Conservation (phyloP, 2,797 vertebrate species). For the Tympanoctomys barrerae region DNA sequence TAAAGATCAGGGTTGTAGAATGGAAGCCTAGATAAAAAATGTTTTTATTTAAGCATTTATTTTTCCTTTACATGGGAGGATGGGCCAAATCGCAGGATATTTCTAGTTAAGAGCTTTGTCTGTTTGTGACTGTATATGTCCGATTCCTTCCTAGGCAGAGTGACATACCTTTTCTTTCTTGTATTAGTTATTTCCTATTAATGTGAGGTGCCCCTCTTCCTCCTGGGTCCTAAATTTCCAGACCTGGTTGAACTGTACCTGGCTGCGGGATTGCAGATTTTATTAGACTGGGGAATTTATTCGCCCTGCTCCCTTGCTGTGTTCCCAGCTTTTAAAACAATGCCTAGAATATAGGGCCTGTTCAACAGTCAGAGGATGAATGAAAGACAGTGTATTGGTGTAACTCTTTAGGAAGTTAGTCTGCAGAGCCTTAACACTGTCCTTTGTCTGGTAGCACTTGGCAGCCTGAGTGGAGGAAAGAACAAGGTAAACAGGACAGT, state of each 20-base stretch:
- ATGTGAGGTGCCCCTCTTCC: not conserved
- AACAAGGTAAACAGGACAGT: not conserved
- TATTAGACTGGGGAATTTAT: not conserved
- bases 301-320: not conserved
- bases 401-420: not conserved
- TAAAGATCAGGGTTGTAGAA: not conserved
- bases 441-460: not conserved
- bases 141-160: not conserved
- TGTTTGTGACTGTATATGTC: not conserved
- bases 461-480: not conserved
- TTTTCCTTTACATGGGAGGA: not conserved
- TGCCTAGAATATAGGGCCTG: not conserved
- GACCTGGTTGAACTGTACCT: constrained; percentile 3
- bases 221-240: constrained; percentile 52
- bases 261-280: not conserved
- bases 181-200: constrained; percentile 7
- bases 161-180: constrained; percentile 41
- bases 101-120: not conserved
- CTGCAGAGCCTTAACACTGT: not conserved
- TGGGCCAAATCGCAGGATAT: constrained; percentile 23
- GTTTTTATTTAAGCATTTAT: constrained; percentile 37
- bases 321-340: constrained; percentile 29
- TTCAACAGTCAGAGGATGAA: constrained; percentile 17
- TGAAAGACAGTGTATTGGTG: not conserved
- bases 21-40: not conserved